Percentiles rank a stretch among this genome's conserved stretches.
Evolutionary conservation across 2,888 invertebrate species (phyloP).

Genomic region (Homarus gammarus): DNA sequence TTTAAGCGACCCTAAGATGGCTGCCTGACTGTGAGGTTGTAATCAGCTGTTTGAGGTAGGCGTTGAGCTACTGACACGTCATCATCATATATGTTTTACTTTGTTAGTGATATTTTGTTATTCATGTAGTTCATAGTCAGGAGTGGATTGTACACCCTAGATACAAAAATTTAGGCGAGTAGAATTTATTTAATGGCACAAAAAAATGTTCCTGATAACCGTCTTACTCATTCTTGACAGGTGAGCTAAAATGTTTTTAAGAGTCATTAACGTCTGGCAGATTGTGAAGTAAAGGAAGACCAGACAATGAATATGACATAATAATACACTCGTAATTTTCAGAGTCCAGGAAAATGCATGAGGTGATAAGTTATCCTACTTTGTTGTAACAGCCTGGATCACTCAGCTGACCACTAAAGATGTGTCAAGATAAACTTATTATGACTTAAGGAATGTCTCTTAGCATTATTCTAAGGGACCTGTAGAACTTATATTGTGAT

Average conservation of each 20-base stretch:
- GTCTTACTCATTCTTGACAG: neutral
- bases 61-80: constrained; percentile 51
- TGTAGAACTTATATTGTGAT: too few species aligned
- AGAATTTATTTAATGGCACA: neutral
- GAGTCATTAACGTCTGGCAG: neutral
- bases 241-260: neutral
- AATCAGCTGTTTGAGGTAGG: constrained; percentile 66
- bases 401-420: neutral
- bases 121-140: neutral
- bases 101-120: neutral
- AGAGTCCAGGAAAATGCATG: neutral
- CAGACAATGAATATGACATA: neutral
- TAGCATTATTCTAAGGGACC: too few species aligned
- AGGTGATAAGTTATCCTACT: too few species aligned
- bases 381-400: neutral
- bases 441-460: too few species aligned
- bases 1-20: constrained; percentile 50
- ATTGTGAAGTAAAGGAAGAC: neutral
- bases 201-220: neutral
- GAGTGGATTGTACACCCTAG: neutral
- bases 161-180: neutral
- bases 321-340: neutral
- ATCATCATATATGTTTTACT: constrained; percentile 16
- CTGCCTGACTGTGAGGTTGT: constrained; percentile 15
- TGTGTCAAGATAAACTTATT: too few species aligned